Percentiles rank a stretch among this genome's conserved stretches.
Conservation (phyloP, 1,140 invertebrate genomes). For the Armadillidium nasatum region DNA sequence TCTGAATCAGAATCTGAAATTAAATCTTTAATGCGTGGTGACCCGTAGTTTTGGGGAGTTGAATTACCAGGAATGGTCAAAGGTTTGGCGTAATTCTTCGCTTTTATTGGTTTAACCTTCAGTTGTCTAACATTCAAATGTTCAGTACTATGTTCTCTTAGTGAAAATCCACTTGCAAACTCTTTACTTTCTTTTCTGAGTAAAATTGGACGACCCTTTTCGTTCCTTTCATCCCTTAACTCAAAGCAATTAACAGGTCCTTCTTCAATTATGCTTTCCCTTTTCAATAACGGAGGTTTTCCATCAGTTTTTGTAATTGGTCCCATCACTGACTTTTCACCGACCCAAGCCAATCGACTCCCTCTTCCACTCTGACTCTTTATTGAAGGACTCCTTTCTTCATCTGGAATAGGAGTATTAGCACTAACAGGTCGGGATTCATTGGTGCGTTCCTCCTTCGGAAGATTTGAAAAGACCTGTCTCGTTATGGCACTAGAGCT, state of each 20-base stretch:
- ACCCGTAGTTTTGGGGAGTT: not conserved
- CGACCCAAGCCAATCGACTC: constrained; percentile 39
- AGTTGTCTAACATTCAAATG: not conserved
- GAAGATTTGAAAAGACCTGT: constrained; percentile 32
- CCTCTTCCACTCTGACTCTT: constrained; percentile 35
- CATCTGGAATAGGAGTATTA: not conserved
- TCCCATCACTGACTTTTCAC: not conserved
- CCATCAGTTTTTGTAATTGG: not conserved
- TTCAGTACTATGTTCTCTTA: not conserved
- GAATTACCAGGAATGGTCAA: not conserved
- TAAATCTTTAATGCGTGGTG: not conserved
- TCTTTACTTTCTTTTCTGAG: not conserved
- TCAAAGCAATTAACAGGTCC: not conserved
- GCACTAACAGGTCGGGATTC: constrained; percentile 19
- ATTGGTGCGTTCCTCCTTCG: constrained; percentile 25
- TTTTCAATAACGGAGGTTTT: constrained; percentile 15
- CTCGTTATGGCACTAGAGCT: constrained; percentile 14
- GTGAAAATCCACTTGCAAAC: not conserved
- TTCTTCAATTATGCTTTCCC: constrained; percentile 6
- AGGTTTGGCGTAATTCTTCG: not conserved
- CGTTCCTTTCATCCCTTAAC: not conserved
- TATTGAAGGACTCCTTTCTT: constrained; percentile 18
- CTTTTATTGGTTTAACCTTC: not conserved
- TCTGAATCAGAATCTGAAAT: not conserved
- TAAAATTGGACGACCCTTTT: not conserved